These are phyloP conservation scores for Picathartes gymnocephalus DNA, from an alignment of 2,113 vertebrate species.

Conservation along the genomic window DNA sequence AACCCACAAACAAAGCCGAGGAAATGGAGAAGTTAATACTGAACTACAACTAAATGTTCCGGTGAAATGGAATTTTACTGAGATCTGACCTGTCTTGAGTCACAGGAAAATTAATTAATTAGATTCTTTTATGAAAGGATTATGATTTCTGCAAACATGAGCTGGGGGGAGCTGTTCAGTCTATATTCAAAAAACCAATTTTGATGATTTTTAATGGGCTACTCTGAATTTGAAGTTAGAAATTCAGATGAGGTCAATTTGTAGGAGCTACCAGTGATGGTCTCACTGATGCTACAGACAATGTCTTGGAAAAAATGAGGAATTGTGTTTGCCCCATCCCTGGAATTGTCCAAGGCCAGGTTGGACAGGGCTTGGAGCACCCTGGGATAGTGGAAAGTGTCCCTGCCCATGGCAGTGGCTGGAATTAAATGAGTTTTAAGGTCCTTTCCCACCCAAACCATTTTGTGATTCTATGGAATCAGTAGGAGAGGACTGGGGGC, in stretches of 20 bases:
- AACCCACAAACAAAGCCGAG: not conserved
- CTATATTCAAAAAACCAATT: not conserved
- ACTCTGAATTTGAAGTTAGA: not conserved
- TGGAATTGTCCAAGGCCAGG: not conserved
- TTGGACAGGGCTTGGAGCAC: accelerated
- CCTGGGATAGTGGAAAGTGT: not conserved
- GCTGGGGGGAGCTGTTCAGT: not conserved
- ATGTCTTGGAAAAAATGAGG: not conserved
- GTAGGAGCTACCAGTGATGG: not conserved
- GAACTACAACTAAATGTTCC: not conserved
- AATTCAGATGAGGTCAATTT: not conserved
- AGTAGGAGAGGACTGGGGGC: not conserved
- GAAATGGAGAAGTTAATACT: not conserved
- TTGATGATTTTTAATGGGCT: not conserved
- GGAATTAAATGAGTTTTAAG: not conserved
- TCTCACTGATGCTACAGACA: not conserved
- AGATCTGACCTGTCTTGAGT: not conserved
- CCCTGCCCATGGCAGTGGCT: not conserved
- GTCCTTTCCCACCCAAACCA: not conserved
- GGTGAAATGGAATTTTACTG: not conserved
- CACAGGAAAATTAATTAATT: not conserved
- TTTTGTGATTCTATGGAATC: not conserved
- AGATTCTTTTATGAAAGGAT: not conserved
- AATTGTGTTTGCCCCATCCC: accelerated
- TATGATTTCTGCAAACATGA: not conserved